These are phyloP conservation scores for Halcyon leucocephala DNA, from an alignment of 2,797 vertebrate species.

Conservation along the genomic window DNA sequence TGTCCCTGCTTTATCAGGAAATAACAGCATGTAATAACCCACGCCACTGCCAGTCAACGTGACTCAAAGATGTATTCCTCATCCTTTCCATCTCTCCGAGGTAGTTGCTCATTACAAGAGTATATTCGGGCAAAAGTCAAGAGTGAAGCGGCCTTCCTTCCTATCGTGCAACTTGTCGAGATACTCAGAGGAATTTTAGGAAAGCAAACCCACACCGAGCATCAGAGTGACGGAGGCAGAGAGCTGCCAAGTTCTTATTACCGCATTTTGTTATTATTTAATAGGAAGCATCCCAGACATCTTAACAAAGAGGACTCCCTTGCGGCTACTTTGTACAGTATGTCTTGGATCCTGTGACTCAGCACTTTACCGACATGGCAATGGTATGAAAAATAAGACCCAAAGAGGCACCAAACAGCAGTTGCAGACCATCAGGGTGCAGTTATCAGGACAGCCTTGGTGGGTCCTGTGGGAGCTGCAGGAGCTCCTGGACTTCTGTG, in stretches of 20 bases:
- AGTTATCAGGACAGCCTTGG: neutral
- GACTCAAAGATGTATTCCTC: neutral
- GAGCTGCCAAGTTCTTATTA: conserved; percentile 68
- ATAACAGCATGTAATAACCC: neutral
- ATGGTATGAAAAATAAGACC: neutral
- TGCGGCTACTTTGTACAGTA: neutral
- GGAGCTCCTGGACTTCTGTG: neutral
- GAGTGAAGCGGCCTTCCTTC: conserved; percentile 57
- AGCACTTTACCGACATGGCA: conserved; percentile 9
- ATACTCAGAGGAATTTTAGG: conserved; percentile 14
- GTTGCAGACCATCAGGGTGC: neutral
- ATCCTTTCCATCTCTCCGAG: neutral
- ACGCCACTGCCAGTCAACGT: neutral
- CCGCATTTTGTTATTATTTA: conserved; percentile 64
- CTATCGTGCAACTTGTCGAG: neutral
- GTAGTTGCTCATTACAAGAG: neutral
- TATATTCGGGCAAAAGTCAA: neutral
- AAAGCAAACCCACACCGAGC: neutral
- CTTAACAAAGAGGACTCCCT: conserved; percentile 19
- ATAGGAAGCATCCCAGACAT: conserved; percentile 74
- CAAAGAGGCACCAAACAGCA: neutral
- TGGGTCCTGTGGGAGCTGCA: neutral
- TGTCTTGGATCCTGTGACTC: conserved; percentile 60
- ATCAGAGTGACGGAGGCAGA: conserved; percentile 23
- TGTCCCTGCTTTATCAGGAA: neutral